phyloP scores from a whole-genome alignment of 2,113 vertebrate species.

The Cheilinus undulatus region DNA sequence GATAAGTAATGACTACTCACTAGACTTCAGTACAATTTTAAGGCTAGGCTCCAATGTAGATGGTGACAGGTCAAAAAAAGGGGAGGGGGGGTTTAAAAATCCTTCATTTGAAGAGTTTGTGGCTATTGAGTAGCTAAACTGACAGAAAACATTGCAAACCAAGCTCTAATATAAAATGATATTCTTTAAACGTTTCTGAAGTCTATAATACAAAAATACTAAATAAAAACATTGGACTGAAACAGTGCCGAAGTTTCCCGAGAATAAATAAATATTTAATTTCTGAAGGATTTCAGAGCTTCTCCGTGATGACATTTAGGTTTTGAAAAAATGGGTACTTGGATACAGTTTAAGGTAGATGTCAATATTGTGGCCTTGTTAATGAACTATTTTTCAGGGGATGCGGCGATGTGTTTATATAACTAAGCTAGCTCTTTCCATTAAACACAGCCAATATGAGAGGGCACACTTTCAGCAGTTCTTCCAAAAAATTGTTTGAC shows the following conservation, averaged over 20 bases:
- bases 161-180: constrained; percentile 4
- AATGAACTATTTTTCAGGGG: constrained; percentile 27
- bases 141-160: constrained; percentile 15
- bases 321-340: too few species aligned
- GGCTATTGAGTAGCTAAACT: constrained; percentile 28
- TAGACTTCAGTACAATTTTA: constrained; percentile 5
- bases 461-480: constrained; percentile 37
- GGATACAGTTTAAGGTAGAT: constrained; percentile 17
- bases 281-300: constrained; percentile 18
- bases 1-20: not conserved
- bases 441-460: constrained; percentile 31
- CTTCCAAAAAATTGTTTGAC: constrained; percentile 37
- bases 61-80: not conserved
- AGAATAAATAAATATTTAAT: constrained; percentile 23
- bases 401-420: constrained; percentile 16
- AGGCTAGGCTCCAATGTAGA: not conserved
- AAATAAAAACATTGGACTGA: constrained; percentile 23
- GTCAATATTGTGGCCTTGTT: constrained; percentile 17
- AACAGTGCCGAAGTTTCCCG: constrained; percentile 13
- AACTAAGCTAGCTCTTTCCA: constrained; percentile 47
- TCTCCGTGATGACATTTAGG: too few species aligned
- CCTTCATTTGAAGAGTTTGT: constrained; percentile 59
- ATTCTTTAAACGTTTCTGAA: not conserved
- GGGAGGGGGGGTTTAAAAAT: not conserved
- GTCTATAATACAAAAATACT: constrained; percentile 23